Evolutionary conservation across 2,113 vertebrate genomes (phyloP).

Genomic region (Spea multiplicata): DNA sequence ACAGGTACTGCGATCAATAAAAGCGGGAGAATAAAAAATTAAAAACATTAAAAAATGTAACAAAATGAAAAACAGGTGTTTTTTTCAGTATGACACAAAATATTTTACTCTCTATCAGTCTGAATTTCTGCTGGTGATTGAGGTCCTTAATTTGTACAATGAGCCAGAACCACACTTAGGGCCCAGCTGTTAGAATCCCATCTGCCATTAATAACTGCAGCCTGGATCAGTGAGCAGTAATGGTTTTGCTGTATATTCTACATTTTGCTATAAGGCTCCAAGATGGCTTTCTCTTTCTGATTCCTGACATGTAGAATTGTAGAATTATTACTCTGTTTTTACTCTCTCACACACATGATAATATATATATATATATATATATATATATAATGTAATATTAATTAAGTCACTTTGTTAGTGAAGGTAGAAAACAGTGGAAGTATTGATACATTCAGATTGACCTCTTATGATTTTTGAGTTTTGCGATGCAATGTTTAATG

Average conservation of each 20-base stretch:
- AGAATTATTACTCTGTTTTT: conserved; percentile 10
- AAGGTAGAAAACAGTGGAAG: too few species aligned
- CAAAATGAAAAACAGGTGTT: background rate
- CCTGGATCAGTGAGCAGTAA: conserved; percentile 9
- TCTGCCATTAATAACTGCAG: background rate
- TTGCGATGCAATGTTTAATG: too few species aligned
- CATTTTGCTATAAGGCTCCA: background rate
- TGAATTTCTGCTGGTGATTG: conserved; percentile 19
- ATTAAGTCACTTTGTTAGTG: too few species aligned
- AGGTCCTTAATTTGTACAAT: background rate
- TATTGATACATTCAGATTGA: too few species aligned
- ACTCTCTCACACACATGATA: background rate
- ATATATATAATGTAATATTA: too few species aligned
- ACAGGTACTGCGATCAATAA: too few species aligned
- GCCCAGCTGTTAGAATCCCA: conserved; percentile 8
- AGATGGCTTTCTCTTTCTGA: conserved; percentile 13
- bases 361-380: background rate
- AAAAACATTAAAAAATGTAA: too few species aligned
- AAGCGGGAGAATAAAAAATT: too few species aligned
- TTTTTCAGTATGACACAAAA: background rate
- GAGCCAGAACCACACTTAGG: conserved; percentile 13
- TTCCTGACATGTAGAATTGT: background rate
- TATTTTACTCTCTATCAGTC: background rate
- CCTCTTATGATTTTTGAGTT: too few species aligned
- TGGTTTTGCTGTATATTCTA: conserved; percentile 1